Percentiles rank a stretch among this genome's conserved stretches.
Conservation (phyloP, 2,888 invertebrate species). For the Machimus atricapillus region DNA sequence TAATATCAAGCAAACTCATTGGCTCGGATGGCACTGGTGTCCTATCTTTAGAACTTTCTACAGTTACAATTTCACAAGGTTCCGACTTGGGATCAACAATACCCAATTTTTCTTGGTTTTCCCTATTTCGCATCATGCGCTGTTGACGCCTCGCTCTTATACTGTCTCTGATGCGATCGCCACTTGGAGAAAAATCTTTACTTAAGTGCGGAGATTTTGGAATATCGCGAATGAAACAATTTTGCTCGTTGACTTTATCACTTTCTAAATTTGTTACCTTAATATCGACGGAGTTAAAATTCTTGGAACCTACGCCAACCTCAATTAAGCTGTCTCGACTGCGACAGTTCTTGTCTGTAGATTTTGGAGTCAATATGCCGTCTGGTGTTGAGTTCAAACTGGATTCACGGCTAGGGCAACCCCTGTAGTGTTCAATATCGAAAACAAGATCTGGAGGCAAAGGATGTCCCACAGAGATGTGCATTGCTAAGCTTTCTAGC, state of each 20-base stretch:
- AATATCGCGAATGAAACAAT: slow-evolving; percentile 52
- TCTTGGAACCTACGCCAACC: slow-evolving; percentile 35
- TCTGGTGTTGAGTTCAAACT: slow-evolving; percentile 60
- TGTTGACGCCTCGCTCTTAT: slow-evolving; percentile 59
- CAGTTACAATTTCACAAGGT: slow-evolving; percentile 26
- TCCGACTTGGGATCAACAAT: slow-evolving; percentile 19
- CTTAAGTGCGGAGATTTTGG: slow-evolving; percentile 62
- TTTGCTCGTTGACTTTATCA: slow-evolving; percentile 34
- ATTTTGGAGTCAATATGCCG: slow-evolving; percentile 59
- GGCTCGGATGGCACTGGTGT: slow-evolving; percentile 44
- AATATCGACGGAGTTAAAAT: not conserved
- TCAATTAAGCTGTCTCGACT: slow-evolving; percentile 59
- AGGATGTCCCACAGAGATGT: slow-evolving; percentile 70
- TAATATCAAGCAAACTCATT: slow-evolving; percentile 44
- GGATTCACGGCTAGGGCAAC: slow-evolving; percentile 59
- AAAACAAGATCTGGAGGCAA: slow-evolving; percentile 73
- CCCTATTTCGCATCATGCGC: slow-evolving; percentile 49
- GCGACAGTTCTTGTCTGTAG: slow-evolving; percentile 50
- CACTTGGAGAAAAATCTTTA: slow-evolving; percentile 62
- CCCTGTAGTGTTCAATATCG: slow-evolving; percentile 77
- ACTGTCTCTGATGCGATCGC: slow-evolving; percentile 61
- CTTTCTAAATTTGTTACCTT: not conserved
- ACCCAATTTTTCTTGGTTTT: slow-evolving; percentile 46
- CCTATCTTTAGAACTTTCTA: slow-evolving; percentile 40
- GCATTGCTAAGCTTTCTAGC: slow-evolving; percentile 80